Evolutionary conservation across 2,113 vertebrate genomes (phyloP).

Genomic region (Pogonocichla stellata): DNA sequence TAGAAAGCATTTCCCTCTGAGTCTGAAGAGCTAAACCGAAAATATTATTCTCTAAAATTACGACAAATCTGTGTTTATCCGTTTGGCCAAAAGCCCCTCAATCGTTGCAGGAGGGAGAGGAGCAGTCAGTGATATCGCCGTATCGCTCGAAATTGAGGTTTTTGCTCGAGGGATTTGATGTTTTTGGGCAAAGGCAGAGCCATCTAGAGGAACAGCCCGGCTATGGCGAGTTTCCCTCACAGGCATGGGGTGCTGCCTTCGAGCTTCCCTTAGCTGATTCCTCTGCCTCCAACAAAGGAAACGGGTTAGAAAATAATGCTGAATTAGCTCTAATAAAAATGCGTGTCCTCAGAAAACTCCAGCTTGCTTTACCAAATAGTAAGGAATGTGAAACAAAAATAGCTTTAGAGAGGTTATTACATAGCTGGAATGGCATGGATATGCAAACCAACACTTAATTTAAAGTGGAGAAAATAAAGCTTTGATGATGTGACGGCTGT

Average conservation of each 20-base stretch:
- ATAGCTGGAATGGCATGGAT: neutral
- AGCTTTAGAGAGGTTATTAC: slow-evolving; percentile 25
- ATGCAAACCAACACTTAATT: slow-evolving; percentile 30
- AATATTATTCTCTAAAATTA: neutral
- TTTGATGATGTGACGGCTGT: neutral
- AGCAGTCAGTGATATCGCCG: neutral
- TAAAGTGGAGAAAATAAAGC: neutral
- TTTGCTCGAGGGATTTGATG: neutral
- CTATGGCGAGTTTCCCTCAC: neutral
- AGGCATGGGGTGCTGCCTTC: neutral
- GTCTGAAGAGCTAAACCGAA: neutral
- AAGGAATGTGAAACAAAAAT: slow-evolving; percentile 16
- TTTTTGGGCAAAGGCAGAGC: slow-evolving; percentile 65
- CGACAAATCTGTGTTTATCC: neutral
- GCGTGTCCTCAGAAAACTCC: slow-evolving; percentile 30
- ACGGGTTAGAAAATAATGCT: neutral
- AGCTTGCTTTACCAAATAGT: neutral
- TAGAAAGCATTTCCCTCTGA: neutral
- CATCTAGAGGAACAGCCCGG: slow-evolving; percentile 64
- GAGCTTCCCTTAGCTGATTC: neutral
- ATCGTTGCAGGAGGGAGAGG: neutral
- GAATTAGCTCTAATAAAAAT: slow-evolving; percentile 18
- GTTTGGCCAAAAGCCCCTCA: neutral
- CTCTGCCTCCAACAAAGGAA: slow-evolving; percentile 28
- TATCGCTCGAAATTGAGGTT: neutral